phyloP scores from a whole-genome alignment of 2,113 vertebrate genomes.

The Tyto alba region DNA sequence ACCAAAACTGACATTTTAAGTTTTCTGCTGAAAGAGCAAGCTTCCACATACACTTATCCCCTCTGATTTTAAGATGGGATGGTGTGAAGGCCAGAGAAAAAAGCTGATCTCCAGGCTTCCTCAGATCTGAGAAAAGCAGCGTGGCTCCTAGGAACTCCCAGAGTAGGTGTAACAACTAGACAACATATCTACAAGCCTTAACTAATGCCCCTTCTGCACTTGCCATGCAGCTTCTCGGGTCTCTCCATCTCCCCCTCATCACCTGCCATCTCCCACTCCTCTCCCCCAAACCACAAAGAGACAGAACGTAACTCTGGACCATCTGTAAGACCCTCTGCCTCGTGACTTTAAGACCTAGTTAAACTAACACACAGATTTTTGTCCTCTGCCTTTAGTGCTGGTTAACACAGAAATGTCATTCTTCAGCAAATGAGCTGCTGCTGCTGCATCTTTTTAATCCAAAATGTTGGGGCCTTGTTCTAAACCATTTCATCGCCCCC shows the following conservation, averaged over 20 bases:
- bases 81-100: background rate
- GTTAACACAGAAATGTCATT: background rate
- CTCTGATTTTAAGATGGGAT: background rate
- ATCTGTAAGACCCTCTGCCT: background rate
- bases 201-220: background rate
- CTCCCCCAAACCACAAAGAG: background rate
- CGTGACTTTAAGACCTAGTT: background rate
- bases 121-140: background rate
- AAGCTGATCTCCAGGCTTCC: background rate
- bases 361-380: background rate
- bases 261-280: background rate
- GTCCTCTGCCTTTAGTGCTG: background rate
- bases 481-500: conserved; percentile 12
- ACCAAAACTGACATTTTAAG: background rate
- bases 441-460: background rate
- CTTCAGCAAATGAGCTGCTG: background rate
- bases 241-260: background rate
- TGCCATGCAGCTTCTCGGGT: background rate
- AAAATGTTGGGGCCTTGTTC: conserved; percentile 5
- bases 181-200: background rate
- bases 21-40: background rate
- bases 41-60: background rate
- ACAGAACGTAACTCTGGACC: background rate
- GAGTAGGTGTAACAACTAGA: background rate
- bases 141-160: background rate